Evolutionary conservation across 1,140 invertebrate species (phyloP).

Genomic region (Microplitis demolitor): DNA sequence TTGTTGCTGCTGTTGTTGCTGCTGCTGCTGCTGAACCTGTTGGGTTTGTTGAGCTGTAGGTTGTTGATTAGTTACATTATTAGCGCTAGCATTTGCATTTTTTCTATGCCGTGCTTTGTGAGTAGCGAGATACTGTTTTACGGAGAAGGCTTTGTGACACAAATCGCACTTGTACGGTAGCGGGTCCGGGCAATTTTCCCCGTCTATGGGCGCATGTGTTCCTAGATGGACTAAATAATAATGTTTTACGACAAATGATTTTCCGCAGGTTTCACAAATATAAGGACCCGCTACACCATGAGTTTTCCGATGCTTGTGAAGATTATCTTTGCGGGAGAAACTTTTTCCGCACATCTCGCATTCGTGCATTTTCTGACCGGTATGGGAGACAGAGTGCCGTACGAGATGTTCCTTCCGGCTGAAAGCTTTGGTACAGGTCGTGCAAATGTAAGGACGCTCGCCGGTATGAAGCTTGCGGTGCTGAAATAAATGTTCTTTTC

Average conservation of each 20-base stretch:
- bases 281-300: conserved; percentile 72
- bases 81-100: conserved; percentile 43
- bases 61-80: conserved; percentile 29
- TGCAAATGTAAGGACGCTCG: conserved; percentile 73
- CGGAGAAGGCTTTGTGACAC: conserved; percentile 63
- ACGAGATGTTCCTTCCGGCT: conserved; percentile 75
- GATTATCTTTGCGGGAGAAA: conserved; percentile 78
- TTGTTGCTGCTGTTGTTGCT: conserved; percentile 3
- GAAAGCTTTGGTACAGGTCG: conserved; percentile 73
- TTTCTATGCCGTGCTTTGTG: conserved; percentile 61
- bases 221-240: conserved; percentile 69
- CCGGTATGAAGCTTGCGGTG: conserved; percentile 77
- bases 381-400: conserved; percentile 75
- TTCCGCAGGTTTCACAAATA: conserved; percentile 74
- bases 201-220: conserved; percentile 53
- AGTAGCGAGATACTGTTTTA: conserved; percentile 60
- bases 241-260: conserved; percentile 73
- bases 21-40: conserved; percentile 17
- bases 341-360: conserved; percentile 79
- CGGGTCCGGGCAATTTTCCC: conserved; percentile 47
- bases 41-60: conserved; percentile 37
- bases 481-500: conserved; percentile 68
- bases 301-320: conserved; percentile 73
- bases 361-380: conserved; percentile 74
- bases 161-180: conserved; percentile 64